phyloP scores from a whole-genome alignment of 2,888 invertebrate species.

The Cryptus armator region DNA sequence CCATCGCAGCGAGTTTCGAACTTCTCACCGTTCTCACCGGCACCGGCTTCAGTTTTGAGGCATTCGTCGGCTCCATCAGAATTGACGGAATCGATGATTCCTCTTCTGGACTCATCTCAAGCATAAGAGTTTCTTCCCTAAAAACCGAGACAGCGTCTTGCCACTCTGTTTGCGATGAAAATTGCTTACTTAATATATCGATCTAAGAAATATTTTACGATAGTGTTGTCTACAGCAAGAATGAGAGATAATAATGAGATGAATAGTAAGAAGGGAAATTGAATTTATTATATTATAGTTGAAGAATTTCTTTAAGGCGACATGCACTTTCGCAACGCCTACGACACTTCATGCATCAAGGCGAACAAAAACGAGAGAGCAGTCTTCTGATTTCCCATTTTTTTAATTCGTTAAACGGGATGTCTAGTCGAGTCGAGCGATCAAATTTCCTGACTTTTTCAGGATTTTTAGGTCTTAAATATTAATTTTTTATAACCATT shows the following conservation, averaged over 20 bases:
- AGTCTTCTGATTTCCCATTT: no score
- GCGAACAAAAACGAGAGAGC: no score
- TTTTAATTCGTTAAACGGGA: background rate
- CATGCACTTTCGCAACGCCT: constrained; percentile 15
- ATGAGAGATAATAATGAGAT: background rate
- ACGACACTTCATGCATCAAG: background rate
- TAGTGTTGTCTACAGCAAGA: constrained; percentile 10
- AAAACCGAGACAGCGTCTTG: constrained; percentile 73
- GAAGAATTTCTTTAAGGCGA: background rate
- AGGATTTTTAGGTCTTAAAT: no score
- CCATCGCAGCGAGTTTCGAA: constrained; percentile 83
- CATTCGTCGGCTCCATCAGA: constrained; percentile 46
- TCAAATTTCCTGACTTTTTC: no score
- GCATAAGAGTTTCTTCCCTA: constrained; percentile 82
- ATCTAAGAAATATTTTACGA: background rate
- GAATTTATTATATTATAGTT: background rate
- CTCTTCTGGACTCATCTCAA: constrained; percentile 76
- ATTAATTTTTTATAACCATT: no score
- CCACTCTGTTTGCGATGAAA: constrained; percentile 64
- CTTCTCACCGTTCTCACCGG: constrained; percentile 81
- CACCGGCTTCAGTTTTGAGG: constrained; percentile 73
- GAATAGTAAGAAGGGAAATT: background rate
- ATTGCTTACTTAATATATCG: constrained; percentile 8
- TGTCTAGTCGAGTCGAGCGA: no score
- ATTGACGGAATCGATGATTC: constrained; percentile 24